Evolutionary conservation across 1,140 invertebrate genomes (phyloP).

Genomic region (Rhyzopertha dominica): DNA sequence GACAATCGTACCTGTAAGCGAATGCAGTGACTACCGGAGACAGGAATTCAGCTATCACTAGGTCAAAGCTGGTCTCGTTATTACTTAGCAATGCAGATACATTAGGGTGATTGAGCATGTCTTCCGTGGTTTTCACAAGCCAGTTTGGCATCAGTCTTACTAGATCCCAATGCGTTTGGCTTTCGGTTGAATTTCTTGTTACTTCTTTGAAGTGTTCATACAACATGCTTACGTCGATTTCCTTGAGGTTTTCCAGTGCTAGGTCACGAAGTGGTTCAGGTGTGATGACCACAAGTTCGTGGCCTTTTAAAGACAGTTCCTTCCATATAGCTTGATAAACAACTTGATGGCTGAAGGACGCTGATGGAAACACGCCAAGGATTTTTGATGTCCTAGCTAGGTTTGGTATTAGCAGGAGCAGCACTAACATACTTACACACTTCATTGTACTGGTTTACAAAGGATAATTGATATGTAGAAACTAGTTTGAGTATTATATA

Average conservation of each 20-base stretch:
- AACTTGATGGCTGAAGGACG: slow-evolving; percentile 1
- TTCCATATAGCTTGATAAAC: background rate
- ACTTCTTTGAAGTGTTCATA: background rate
- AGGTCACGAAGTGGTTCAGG: background rate
- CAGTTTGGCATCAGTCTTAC: background rate
- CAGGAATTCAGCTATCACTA: too few species aligned
- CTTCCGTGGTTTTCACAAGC: background rate
- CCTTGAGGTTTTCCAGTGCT: background rate
- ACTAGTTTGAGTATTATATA: too few species aligned
- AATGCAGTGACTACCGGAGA: too few species aligned
- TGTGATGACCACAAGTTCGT: background rate
- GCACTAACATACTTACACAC: too few species aligned
- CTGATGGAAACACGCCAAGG: slow-evolving; percentile 45
- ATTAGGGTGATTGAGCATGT: too few species aligned
- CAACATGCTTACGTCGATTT: slow-evolving; percentile 20
- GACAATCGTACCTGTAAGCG: too few species aligned
- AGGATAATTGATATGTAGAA: too few species aligned
- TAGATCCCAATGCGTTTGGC: background rate
- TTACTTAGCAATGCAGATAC: too few species aligned
- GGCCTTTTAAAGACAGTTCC: slow-evolving; percentile 5
- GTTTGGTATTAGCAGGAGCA: too few species aligned
- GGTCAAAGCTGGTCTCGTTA: too few species aligned
- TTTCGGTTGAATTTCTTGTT: background rate
- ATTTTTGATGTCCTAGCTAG: too few species aligned
- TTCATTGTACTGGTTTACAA: too few species aligned